Base-by-base conservation (phyloP, 2,113 vertebrate genomes). In the Symphodus melops region DNA sequence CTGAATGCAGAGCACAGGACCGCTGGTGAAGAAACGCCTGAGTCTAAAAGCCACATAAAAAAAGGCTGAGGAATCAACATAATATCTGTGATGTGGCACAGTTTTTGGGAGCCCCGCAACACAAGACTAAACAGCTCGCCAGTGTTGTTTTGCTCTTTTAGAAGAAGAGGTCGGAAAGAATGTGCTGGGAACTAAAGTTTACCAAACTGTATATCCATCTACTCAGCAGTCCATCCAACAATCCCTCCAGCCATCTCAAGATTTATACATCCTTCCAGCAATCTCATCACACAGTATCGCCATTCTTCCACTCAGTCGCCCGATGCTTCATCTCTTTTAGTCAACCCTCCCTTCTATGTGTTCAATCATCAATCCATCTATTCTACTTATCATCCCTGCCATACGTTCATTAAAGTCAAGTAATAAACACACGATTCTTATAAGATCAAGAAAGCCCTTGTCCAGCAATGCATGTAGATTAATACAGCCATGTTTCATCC, bases 11-110 rank as follows among this genome's bases (percentile, higher is more conserved):
- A 66, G 53, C 9, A 21, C 59, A 3, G 53, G 36, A 25, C 14
- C 36, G 2, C n/a, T 23, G 64, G 63, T 51, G 59, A 55, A 75
- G 23, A 42, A 33, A 56, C 9, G 56, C 42, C 56, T 55, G 37
- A 9, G 68, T 54, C 55, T 25, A 0, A 69, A 75, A 75, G 79
- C 73, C 84, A 19, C 79, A 78, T 48, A 61, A 57, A 48, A 48
- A 70, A 82, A 52, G 37, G 59, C 62, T 46, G 65, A 57, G 51
- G 51, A 56, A 9, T 65, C 3, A n/a, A 54, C 44, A 53, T 33
- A 72, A 17, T 36, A 36, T 72, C 17, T 64, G 49, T 46, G 48
- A 25, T 59, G 48, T 39, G 65, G 59, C 3, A 12, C 37, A 33
- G 23, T 13, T 62, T 55, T 39, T 33, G 28, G n/a, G 17, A 17